Percentiles rank a stretch among this genome's conserved stretches.
Evolutionary conservation across 2,797 vertebrate species (phyloP).

Genomic region (Coendou prehensilis): DNA sequence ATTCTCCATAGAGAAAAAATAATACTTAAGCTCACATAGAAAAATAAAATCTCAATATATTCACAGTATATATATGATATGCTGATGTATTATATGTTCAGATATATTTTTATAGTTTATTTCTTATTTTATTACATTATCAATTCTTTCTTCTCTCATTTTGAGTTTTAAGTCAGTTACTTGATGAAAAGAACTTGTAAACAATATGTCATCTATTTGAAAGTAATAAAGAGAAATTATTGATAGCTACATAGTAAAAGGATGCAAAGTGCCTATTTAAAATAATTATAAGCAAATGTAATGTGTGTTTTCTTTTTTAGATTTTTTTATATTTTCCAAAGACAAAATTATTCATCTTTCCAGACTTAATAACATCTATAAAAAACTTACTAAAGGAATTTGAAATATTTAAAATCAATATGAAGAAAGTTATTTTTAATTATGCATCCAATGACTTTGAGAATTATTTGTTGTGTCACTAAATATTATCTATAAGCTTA

Average conservation of each 20-base stretch:
- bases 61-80: background rate
- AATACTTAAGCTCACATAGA: background rate
- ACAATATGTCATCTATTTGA: background rate
- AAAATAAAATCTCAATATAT: background rate
- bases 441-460: background rate
- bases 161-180: background rate
- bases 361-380: background rate
- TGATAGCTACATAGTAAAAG: background rate
- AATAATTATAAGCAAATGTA: background rate
- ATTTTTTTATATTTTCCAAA: background rate
- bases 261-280: background rate
- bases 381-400: background rate
- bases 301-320: background rate
- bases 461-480: background rate
- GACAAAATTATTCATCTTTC: background rate
- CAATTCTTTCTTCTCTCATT: background rate
- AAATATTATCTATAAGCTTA: background rate
- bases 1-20: background rate
- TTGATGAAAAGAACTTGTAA: background rate
- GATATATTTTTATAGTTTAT: background rate
- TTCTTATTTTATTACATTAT: background rate
- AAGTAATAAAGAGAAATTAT: background rate
- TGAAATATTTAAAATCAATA: background rate
- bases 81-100: too few species aligned
- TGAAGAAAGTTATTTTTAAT: background rate